Conservation (phyloP, 2,797 vertebrate species). For the Cirrhinus molitorella region DNA sequence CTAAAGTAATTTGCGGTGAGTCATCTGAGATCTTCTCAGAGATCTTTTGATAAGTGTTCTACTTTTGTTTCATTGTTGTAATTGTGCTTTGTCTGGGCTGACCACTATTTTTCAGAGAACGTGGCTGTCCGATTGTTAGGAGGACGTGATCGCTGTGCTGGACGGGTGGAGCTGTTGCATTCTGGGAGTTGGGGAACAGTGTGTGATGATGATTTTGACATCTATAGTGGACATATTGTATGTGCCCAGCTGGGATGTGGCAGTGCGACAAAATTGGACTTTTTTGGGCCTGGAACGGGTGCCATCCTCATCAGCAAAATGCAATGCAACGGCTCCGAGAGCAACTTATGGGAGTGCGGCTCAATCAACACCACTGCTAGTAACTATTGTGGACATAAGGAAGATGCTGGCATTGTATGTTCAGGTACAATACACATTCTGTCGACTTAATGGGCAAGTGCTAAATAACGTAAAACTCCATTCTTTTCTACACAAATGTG, state of each 20-base stretch:
- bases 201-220: slow-evolving; percentile 66
- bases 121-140: slow-evolving; percentile 53
- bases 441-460: neutral
- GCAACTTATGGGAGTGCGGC: slow-evolving; percentile 59
- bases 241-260: slow-evolving; percentile 66
- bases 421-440: slow-evolving; percentile 60
- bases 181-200: slow-evolving; percentile 62
- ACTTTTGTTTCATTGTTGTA: slow-evolving; percentile 14
- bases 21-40: slow-evolving; percentile 10
- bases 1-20: slow-evolving; percentile 62
- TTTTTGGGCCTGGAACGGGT: slow-evolving; percentile 50
- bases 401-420: slow-evolving; percentile 66
- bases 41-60: neutral
- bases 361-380: neutral
- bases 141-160: slow-evolving; percentile 57
- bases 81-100: slow-evolving; percentile 29
- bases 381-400: slow-evolving; percentile 66
- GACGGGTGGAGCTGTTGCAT: slow-evolving; percentile 63
- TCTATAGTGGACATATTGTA: slow-evolving; percentile 58
- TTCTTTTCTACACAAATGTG: neutral
- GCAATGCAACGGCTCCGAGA: slow-evolving; percentile 64
- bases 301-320: slow-evolving; percentile 57
- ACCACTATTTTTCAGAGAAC: slow-evolving; percentile 50
- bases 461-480: neutral
- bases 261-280: neutral